Evolutionary conservation across 1,140 invertebrate genomes (phyloP), one percentile per base, ranked within the genome.

Genomic region (Euborellia annulipes): DNA sequence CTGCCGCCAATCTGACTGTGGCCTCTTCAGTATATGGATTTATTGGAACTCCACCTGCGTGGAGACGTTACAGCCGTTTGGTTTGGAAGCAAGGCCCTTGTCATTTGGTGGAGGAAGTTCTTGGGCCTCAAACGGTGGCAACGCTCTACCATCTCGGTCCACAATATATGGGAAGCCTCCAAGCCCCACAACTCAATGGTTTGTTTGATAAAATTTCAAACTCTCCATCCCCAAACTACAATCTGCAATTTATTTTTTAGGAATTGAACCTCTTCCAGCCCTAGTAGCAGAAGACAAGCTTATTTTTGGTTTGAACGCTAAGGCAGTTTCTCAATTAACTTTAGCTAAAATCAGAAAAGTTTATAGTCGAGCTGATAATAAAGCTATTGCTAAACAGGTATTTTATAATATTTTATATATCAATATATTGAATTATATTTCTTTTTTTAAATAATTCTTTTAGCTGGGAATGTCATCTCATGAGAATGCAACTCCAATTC

Each of bases 401-500:
- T n/a, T n/a, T n/a, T n/a, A n/a, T n/a, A n/a, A n/a, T n/a, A n/a
- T n/a, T n/a, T n/a, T n/a, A n/a, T n/a, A n/a, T n/a, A n/a, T n/a
- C n/a, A n/a, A n/a, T n/a, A n/a, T n/a, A n/a, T n/a, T n/a, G n/a
- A n/a, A n/a, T n/a, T n/a, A n/a, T n/a, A n/a, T n/a, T n/a, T n/a
- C n/a, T n/a, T n/a, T n/a, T n/a, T n/a, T n/a, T n/a, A n/a, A n/a
- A n/a, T n/a, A n/a, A n/a, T 46, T 38, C 41, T 55, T n/a, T 36
- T 54, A 90, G 68, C 68, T 95, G 37, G 90, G 90, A 2, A 93
- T 98, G 83, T 95, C 93, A 14, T 87, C 91, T 0, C 90, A 97
- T 63, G 95, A 99, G 62, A 98, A 96, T 65, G 90, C 92, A 13
- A 98, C 94, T 3, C 95, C 95, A 1, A 94, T 99, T 39, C 70